phyloP scores from a whole-genome alignment of 1,140 invertebrate species.

The Gerris buenoi region DNA sequence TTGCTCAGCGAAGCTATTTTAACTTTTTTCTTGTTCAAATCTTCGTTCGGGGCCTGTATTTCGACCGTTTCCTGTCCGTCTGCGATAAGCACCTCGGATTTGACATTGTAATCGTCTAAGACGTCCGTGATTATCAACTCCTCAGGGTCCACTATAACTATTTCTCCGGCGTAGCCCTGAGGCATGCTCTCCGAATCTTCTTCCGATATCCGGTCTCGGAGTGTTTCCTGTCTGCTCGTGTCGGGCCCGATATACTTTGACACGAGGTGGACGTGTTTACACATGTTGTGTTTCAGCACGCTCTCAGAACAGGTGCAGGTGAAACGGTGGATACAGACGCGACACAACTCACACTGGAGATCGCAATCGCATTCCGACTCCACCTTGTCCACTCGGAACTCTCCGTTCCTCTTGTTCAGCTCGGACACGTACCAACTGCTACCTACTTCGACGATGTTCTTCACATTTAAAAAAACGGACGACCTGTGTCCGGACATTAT shows the following conservation, averaged over 20 bases:
- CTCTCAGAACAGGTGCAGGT: neutral
- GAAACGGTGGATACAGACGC: neutral
- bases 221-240: too few relatives aligned
- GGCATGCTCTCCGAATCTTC: neutral
- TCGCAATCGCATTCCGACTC: neutral
- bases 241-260: neutral
- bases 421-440: neutral
- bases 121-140: neutral
- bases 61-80: neutral
- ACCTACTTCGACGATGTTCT: neutral
- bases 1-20: neutral
- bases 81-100: too few relatives aligned
- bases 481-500: neutral
- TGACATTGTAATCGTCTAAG: too few relatives aligned
- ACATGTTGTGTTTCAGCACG: neutral
- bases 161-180: neutral
- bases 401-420: neutral
- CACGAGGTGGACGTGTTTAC: neutral
- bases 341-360: neutral
- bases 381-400: neutral
- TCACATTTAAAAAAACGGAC: neutral
- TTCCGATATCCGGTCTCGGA: too few relatives aligned
- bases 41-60: neutral
- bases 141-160: neutral
- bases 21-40: neutral